These are phyloP conservation scores for Trichomalopsis sarcophagae DNA, from an alignment of 1,140 invertebrate genomes.

Conservation along the genomic window DNA sequence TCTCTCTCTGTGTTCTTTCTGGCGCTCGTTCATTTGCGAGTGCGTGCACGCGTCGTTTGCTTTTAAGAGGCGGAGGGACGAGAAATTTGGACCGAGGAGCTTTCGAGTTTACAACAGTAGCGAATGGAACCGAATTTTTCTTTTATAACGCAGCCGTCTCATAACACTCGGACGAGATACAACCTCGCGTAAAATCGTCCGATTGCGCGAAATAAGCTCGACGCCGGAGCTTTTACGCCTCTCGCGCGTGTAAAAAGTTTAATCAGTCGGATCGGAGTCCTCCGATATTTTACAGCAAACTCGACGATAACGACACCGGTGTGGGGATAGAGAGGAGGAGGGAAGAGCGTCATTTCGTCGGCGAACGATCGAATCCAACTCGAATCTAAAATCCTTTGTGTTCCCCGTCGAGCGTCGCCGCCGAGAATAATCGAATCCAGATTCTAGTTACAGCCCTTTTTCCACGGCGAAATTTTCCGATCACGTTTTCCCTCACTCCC, in stretches of 20 bases:
- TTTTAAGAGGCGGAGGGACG: constrained; percentile 7
- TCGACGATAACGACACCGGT: neutral
- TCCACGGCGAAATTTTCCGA: constrained; percentile 8
- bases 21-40: neutral
- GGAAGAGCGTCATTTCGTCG: constrained; percentile 22
- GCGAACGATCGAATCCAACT: constrained; percentile 22
- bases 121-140: too few relatives aligned
- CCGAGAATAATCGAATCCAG: constrained; percentile 39
- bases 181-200: constrained; percentile 3
- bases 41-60: constrained; percentile 29
- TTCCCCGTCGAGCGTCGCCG: neutral
- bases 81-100: too few relatives aligned
- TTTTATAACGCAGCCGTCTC: neutral
- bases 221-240: neutral
- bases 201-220: neutral
- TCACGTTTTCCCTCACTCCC: neutral
- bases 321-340: neutral
- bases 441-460: constrained; percentile 18
- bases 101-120: too few relatives aligned
- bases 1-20: neutral
- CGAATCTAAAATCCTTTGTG: constrained; percentile 16
- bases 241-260: constrained; percentile 33
- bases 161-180: neutral
- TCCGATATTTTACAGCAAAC: constrained; percentile 27
- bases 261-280: constrained; percentile 38